Conservation (phyloP, 2,888 invertebrate species). For the Hololepta plana region DNA sequence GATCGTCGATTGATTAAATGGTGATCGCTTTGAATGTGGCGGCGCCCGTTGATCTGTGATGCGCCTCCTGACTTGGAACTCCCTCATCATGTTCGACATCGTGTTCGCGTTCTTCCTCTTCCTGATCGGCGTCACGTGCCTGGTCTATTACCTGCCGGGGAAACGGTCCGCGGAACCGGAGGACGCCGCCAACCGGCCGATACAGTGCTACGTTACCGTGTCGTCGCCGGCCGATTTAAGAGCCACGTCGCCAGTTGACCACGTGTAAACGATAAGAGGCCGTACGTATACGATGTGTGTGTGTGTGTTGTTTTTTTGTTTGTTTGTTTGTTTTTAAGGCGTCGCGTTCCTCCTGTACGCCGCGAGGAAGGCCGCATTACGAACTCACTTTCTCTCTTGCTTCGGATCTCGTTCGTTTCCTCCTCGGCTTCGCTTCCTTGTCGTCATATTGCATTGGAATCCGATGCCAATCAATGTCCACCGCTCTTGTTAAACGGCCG, state of each 20-base stretch:
- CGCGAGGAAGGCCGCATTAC: too few relatives aligned
- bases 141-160: slow-evolving; percentile 66
- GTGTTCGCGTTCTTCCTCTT: slow-evolving; percentile 76
- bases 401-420: too few relatives aligned
- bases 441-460: not conserved
- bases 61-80: slow-evolving; percentile 75
- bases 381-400: too few relatives aligned
- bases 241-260: slow-evolving; percentile 21
- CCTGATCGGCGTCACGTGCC: slow-evolving; percentile 65
- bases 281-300: too few relatives aligned
- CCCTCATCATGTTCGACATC: slow-evolving; percentile 75
- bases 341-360: not conserved
- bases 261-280: slow-evolving; percentile 23
- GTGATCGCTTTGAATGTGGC: too few relatives aligned
- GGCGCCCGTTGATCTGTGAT: too few relatives aligned
- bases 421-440: not conserved
- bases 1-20: too few relatives aligned
- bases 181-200: slow-evolving; percentile 29
- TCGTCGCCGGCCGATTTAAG: slow-evolving; percentile 17
- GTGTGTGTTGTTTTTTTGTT: slow-evolving; percentile 1
- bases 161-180: slow-evolving; percentile 19
- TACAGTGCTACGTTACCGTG: slow-evolving; percentile 25
- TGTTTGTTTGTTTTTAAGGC: not conserved
- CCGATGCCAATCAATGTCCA: slow-evolving; percentile 1
- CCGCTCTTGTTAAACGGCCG: too few relatives aligned